A percentile compares a stretch with the other conserved stretches of the same genome.
Evolutionary conservation across 2,797 vertebrate genomes (phyloP).

Genomic region (Leucoraja ocellata): DNA sequence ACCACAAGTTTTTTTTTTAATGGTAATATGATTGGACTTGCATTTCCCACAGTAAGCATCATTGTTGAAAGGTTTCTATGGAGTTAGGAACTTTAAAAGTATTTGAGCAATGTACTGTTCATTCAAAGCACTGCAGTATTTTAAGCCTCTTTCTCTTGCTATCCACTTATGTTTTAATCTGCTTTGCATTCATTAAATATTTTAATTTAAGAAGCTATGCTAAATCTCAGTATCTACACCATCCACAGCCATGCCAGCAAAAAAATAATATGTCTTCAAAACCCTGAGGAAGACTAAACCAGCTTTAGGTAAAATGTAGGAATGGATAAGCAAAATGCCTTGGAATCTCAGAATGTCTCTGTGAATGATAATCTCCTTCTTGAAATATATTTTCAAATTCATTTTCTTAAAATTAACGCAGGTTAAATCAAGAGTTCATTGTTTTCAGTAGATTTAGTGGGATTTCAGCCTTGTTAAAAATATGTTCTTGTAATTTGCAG

Average conservation of each 20-base stretch:
- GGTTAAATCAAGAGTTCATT: background rate
- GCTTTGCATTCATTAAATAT: background rate
- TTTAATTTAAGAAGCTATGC: background rate
- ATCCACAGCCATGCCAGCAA: background rate
- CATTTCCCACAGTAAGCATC: background rate
- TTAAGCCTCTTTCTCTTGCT: background rate
- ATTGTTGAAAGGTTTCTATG: background rate
- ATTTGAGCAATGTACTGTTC: background rate
- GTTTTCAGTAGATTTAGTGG: background rate
- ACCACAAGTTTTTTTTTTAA: background rate
- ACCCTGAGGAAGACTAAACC: background rate
- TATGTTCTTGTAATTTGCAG: background rate
- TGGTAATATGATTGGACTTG: background rate
- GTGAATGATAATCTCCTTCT: background rate
- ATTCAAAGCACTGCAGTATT: background rate
- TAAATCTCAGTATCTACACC: background rate
- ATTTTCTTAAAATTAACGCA: background rate
- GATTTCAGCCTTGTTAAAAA: background rate
- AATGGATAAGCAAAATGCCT: background rate
- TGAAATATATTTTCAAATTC: background rate
- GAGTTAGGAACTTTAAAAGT: background rate
- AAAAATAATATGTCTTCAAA: background rate
- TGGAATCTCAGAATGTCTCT: background rate
- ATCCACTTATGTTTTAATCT: background rate
- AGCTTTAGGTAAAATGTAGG: background rate